These are phyloP conservation scores for Drosophila oshimai DNA, from an alignment of 1,140 invertebrate species.

Conservation along the genomic window DNA sequence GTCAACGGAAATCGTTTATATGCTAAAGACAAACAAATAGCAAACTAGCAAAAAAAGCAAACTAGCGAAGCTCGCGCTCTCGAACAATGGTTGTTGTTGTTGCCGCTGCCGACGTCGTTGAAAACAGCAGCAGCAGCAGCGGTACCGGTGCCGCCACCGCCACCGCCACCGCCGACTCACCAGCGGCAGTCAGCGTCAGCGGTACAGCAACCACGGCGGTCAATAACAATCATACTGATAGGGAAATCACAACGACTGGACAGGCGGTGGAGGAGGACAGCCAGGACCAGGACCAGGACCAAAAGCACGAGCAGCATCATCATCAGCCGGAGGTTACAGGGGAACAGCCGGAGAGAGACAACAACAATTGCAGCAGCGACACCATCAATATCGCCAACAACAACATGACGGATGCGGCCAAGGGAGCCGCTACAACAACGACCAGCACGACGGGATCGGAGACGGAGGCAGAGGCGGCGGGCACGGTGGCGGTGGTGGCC, in stretches of 20 bases:
- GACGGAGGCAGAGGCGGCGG: too few species aligned
- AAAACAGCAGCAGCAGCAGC: conserved; percentile 31
- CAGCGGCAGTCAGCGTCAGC: conserved; percentile 22
- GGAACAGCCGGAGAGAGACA: neutral
- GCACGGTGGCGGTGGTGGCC: neutral
- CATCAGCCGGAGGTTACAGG: conserved; percentile 4
- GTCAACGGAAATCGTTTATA: conserved; percentile 69
- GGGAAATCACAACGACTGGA: conserved; percentile 1
- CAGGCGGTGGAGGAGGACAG: neutral
- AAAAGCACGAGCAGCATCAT: neutral
- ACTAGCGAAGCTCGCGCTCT: conserved; percentile 42
- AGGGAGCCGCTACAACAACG: neutral
- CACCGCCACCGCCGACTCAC: neutral
- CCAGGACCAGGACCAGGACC: too few species aligned
- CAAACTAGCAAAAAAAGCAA: conserved; percentile 17
- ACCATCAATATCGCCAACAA: conserved; percentile 7
- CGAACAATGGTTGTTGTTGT: conserved; percentile 68
- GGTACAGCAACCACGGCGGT: conserved; percentile 39
- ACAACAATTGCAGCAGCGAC: conserved; percentile 8
- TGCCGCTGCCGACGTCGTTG: conserved; percentile 50
- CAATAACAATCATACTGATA: conserved; percentile 54
- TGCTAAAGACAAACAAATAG: conserved; percentile 42
- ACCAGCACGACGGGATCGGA: neutral
- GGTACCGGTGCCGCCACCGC: conserved; percentile 7
- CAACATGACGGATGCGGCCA: conserved; percentile 57